A percentile compares a stretch with the other conserved stretches of the same genome.
Conservation (phyloP, 2,113 vertebrate genomes). For the Diadophis punctatus region DNA sequence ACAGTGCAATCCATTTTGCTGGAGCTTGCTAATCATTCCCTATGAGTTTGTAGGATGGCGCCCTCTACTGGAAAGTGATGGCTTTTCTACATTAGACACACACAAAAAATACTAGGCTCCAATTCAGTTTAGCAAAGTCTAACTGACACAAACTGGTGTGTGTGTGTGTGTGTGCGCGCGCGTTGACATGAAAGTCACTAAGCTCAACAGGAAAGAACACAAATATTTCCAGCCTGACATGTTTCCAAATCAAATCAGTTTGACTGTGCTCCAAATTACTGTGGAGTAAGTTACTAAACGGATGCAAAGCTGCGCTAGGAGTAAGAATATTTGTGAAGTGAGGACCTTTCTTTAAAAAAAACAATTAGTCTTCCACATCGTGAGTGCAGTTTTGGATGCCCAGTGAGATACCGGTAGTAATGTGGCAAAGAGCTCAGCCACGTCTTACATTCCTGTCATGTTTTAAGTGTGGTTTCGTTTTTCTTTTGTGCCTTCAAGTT, state of each 20-base stretch:
- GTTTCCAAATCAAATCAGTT: neutral
- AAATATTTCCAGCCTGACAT: neutral
- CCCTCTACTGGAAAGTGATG: neutral
- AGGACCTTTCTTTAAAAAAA: neutral
- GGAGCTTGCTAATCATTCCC: neutral
- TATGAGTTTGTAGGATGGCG: neutral
- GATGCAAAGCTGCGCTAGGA: neutral
- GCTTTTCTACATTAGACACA: neutral
- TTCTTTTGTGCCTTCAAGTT: neutral
- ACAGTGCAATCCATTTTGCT: neutral
- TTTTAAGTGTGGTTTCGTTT: neutral
- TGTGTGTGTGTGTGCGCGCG: too few species aligned
- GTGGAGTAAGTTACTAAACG: neutral
- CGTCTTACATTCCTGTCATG: neutral
- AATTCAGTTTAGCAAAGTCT: too few species aligned
- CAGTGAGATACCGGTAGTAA: neutral
- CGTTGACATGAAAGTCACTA: neutral
- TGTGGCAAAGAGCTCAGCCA: neutral
- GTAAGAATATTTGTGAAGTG: neutral
- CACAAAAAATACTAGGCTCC: neutral
- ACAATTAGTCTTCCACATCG: neutral
- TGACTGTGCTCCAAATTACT: neutral
- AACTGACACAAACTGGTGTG: neutral
- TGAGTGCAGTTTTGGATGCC: neutral
- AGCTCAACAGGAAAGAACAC: neutral